A percentile compares a stretch with the other conserved stretches of the same genome.
phyloP scores from a whole-genome alignment of 2,797 vertebrate genomes.

The Ibycter americanus region DNA sequence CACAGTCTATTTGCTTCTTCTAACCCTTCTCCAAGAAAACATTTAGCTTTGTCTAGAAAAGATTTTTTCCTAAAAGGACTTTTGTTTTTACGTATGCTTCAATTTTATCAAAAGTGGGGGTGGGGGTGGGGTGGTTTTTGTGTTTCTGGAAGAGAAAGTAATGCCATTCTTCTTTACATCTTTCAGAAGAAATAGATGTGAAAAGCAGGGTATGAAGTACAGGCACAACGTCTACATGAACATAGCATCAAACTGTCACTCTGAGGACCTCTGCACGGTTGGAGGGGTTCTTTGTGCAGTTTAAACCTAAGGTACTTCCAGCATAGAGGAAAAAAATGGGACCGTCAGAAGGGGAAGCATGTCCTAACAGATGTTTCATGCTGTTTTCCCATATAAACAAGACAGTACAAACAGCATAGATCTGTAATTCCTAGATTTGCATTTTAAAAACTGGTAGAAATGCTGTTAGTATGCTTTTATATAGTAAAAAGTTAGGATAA shows the following conservation, averaged over 20 bases:
- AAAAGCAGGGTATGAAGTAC: neutral
- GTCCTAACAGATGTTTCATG: neutral
- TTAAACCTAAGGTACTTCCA: neutral
- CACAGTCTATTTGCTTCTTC: neutral
- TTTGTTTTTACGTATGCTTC: neutral
- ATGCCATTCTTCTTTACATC: neutral
- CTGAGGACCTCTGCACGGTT: neutral
- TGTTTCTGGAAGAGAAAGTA: neutral
- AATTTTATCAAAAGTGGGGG: neutral
- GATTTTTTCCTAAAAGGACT: neutral
- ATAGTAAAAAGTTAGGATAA: neutral
- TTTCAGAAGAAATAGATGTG: neutral
- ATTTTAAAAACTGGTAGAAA: neutral
- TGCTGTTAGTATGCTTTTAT: neutral
- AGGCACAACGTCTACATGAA: neutral
- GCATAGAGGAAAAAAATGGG: neutral
- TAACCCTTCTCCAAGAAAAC: neutral
- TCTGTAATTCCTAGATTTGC: neutral
- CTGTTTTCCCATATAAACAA: neutral
- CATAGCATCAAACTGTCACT: neutral
- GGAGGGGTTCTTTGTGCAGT: neutral
- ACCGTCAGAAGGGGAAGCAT: neutral
- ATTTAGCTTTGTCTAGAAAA: neutral
- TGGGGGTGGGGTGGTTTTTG: fast-evolving
- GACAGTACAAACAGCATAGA: neutral